Evolutionary conservation across 2,797 vertebrate species (phyloP), one percentile per base, ranked within the genome.

Genomic region (Protosalanx chinensis): DNA sequence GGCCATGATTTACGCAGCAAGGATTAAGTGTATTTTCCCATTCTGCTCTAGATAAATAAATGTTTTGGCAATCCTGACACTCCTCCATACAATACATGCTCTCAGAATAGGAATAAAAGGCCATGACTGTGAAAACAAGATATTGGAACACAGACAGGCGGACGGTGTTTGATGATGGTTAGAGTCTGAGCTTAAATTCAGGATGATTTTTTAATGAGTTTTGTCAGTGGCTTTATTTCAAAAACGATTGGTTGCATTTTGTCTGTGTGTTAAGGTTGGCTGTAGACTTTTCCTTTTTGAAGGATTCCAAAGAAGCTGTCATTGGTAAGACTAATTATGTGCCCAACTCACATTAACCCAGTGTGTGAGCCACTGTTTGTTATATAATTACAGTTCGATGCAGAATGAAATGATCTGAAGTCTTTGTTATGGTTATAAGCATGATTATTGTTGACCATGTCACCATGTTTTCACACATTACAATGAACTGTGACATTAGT

Each of bases 1-100:
- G 68, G 49, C 8, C 67, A 51, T 73, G 63, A 20, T 71, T 71
- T 56, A 57, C 60, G 64, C 62, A 68, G 56, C 61, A 67, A 30
- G 32, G 32, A 79, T 41, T 33, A 74, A 29, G 65, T 56, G 66
- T 63, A 16, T 68, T 64, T 3, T 27, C 49, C 62, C 65, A 53
- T 67, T 30, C 15, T 69, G 64, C 68, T 63, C 51, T 27, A 62
- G 41, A 30, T 58, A 72, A 70, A 76, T 74, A 56, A 66, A 66
- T 66, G 64, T 41, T 33, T 60, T 73, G 65, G 60, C 49, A 57
- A 62, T 33, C 69, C 59, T 74, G 70, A 70, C 74, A 76, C 70
- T 74, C 63, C 67, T 58, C 70, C 67, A 53, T 53, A 53, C 51
- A 53, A n/a, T 72, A 71, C 41, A 74, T 73, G 56, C 57, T 18